These are phyloP conservation scores for Chydorus sphaericus DNA, from an alignment of 2,888 invertebrate genomes.

Conservation along the genomic window DNA sequence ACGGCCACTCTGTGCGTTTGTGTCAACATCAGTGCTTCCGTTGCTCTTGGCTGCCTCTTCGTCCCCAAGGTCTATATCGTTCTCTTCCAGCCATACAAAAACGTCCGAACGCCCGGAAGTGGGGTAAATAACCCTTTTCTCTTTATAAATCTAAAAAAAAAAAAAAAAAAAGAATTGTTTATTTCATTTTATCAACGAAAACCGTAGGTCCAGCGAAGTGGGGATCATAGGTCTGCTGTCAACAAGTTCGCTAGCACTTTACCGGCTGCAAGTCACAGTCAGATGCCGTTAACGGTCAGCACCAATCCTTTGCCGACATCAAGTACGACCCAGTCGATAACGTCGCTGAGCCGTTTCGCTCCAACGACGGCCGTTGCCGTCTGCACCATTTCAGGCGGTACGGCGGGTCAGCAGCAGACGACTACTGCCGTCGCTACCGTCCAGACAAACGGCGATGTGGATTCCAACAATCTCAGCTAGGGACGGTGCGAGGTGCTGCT, in stretches of 20 bases:
- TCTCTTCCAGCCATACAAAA: conserved; percentile 62
- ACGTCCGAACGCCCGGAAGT: conserved; percentile 42
- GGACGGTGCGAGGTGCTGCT: conserved; percentile 15
- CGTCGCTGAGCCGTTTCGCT: conserved; percentile 26
- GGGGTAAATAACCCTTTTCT: conserved; percentile 27
- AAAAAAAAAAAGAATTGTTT: too few species aligned
- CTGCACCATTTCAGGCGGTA: conserved; percentile 18
- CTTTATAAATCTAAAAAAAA: too few species aligned
- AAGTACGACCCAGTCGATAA: conserved; percentile 34
- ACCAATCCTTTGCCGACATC: conserved; percentile 10
- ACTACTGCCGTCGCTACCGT: background rate
- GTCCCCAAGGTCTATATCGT: conserved; percentile 63
- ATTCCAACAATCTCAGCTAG: conserved; percentile 12
- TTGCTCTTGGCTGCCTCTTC: conserved; percentile 55
- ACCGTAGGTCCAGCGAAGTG: conserved; percentile 2
- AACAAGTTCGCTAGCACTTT: background rate
- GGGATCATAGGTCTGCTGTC: background rate
- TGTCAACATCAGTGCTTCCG: conserved; percentile 57
- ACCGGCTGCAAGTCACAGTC: conserved; percentile 12
- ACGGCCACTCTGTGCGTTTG: conserved; percentile 62
- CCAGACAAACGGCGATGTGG: background rate
- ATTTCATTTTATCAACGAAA: conserved; percentile 13
- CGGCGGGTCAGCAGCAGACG: background rate
- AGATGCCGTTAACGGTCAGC: background rate
- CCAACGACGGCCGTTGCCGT: conserved; percentile 27